phyloP scores from a whole-genome alignment of 35 echinoderm and acorn worm species.

The Strongylocentrotus purpuratus region DNA sequence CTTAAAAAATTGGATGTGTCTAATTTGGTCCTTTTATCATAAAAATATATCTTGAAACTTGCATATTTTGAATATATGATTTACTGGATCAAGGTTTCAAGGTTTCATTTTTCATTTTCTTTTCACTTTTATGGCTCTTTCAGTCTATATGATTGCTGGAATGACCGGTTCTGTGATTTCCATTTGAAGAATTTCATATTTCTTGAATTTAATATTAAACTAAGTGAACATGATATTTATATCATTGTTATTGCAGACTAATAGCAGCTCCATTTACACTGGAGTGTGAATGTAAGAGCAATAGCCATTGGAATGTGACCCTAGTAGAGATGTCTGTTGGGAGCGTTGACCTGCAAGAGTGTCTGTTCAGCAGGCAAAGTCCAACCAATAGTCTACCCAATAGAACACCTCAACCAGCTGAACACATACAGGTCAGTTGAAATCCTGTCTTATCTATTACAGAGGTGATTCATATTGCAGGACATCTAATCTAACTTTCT shows the following conservation, averaged over 20 bases:
- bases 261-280: conserved; percentile 78
- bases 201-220: no score
- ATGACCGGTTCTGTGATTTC: no score
- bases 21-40: no score
- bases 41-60: no score
- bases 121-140: no score
- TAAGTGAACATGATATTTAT: background rate
- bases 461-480: background rate
- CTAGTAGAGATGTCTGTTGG: conserved; percentile 76
- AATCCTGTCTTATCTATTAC: background rate
- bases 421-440: conserved; percentile 75
- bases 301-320: conserved; percentile 53
- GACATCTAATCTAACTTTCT: background rate
- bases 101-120: no score
- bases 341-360: conserved; percentile 70
- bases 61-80: no score
- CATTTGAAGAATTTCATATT: no score
- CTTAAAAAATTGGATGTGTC: no score
- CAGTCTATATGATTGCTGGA: no score
- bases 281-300: conserved; percentile 71
- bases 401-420: conserved; percentile 26
- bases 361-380: conserved; percentile 70
- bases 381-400: background rate
- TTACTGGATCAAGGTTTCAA: no score
- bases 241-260: conserved; percentile 52